Base-by-base conservation (phyloP, 2,113 vertebrate genomes). In the Baryphthengus martii region DNA sequence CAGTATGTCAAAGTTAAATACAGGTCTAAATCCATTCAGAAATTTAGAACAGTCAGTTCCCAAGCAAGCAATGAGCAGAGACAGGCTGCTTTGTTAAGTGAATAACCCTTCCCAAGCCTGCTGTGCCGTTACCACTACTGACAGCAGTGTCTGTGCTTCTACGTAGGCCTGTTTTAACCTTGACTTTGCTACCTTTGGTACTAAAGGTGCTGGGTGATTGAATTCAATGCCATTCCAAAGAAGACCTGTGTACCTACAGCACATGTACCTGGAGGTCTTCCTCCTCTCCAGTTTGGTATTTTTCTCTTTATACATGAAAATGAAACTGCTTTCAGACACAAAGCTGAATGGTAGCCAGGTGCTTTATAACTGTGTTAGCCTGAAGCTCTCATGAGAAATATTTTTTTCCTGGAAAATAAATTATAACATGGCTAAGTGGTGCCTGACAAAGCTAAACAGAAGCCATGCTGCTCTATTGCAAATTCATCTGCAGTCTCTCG, bases 361-460 rank as follows among this genome's bases (percentile, higher is more conserved):
- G 98, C 96, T 98, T 98, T 98, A 97, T 98, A 98, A 98, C 98
- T 98, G 89, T 98, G 97, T 98, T 98, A 98, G 97, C 97, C 96
- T 90, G 94, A 79, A 97, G 96, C 83, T 97, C 98, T 98, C 98
- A 92, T 94, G 98, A 98, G 98, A 98, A 98, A 98, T 98, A 97
- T 97, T 97, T 97, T 97, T 97, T 98, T 98, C 96, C 97, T 96
- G 96, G 96, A 98, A 98, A 98, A 98, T 98, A 98, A 98, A 98
- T 98, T 98, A 98, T 98, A 98, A 98, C 97, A 97, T 96, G 94
- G 98, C 98, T 98, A 98, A 98, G 98, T 98, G 98, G 97, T 96
- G 96, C 97, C 98, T 98, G 98, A 98, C 98, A 98, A 98, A 98
- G 97, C 98, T 98, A 98, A 98, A 98, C 98, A 97, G 97, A 97